Evolutionary conservation across 2,797 vertebrate genomes (phyloP), one percentile per base, ranked within the genome.

Genomic region (Amphiprion clarkii): DNA sequence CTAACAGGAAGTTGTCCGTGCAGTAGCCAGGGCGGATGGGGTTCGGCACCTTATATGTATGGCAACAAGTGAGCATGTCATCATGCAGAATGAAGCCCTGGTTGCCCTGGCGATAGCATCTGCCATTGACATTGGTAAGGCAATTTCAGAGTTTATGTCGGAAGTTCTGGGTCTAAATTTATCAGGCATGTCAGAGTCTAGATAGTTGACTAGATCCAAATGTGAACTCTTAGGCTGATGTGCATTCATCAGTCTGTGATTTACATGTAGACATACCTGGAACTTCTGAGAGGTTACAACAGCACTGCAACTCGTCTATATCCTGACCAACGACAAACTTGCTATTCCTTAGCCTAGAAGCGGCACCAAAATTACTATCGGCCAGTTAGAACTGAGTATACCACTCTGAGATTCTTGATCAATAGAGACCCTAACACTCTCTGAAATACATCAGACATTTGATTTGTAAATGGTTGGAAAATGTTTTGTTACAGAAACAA

Each of bases 1-100:
- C 57, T 66, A 6, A 80, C 86, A 98, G 96, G 96, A 97, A 91
- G 96, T 98, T 39, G 95, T 97, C 70, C 90, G 75, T 29, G 95
- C 96, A 52, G 92, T 97, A 40, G 93, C 94, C 72, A 92, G 94
- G 86, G 94, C 96, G 48, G 92, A 95, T 74, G 97, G 96, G 78
- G 84, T 96, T 74, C 96, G 94, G 74, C 96, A 97, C 78, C 95
- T 98, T 12, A 95, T 97, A 84, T 94, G 95, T 75, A 97, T 98
- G 96, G 95, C 96, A 83, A 96, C 92, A 46, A 96, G 96, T 0
- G 91, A 97, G 70, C 95, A 98, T 0, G 90, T 95, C 79, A 96
- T 96, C 89, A 96, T 95, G 94, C 97, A 98, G 92, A 98, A 97
- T 6, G 96, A 98, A 86, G 96, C 97, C 63, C 88, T 97, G 82